Conservation (phyloP, 2,797 vertebrate genomes). For the Uromys caudimaculatus region DNA sequence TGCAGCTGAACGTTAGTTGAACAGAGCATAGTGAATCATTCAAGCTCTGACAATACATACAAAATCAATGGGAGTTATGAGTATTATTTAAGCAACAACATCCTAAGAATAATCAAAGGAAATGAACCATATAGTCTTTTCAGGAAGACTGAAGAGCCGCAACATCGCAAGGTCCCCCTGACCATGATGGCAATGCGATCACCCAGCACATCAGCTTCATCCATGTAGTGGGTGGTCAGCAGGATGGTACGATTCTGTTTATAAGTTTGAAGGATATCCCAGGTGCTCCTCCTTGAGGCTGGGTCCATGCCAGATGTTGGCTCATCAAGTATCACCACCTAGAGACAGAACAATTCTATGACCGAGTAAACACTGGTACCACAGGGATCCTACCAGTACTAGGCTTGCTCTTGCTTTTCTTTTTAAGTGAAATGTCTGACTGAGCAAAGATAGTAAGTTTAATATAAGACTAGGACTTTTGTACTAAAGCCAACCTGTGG, state of each 20-base stretch:
- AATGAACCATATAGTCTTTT: constrained; percentile 95
- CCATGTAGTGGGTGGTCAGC: constrained; percentile 98
- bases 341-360: neutral
- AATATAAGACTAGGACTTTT: constrained; percentile 20
- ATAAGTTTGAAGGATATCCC: constrained; percentile 96
- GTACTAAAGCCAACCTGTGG: neutral
- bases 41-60: neutral
- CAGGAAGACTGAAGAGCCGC: constrained; percentile 95
- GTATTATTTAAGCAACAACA: neutral
- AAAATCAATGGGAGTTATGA: neutral
- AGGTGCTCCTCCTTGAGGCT: constrained; percentile 94
- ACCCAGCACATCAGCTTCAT: constrained; percentile 96
- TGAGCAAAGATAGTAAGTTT: constrained; percentile 1
- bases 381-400: neutral
- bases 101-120: neutral
- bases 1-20: neutral
- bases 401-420: neutral
- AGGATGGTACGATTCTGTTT: constrained; percentile 94
- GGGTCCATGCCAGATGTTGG: constrained; percentile 99
- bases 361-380: neutral
- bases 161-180: constrained; percentile 95
- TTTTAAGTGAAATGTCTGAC: neutral
- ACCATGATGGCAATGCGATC: constrained; percentile 98
- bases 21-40: neutral
- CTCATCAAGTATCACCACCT: constrained; percentile 98